Evolutionary conservation across 1,140 invertebrate genomes (phyloP), one percentile per base, ranked within the genome.

Genomic region (Drosophila jambulina): DNA sequence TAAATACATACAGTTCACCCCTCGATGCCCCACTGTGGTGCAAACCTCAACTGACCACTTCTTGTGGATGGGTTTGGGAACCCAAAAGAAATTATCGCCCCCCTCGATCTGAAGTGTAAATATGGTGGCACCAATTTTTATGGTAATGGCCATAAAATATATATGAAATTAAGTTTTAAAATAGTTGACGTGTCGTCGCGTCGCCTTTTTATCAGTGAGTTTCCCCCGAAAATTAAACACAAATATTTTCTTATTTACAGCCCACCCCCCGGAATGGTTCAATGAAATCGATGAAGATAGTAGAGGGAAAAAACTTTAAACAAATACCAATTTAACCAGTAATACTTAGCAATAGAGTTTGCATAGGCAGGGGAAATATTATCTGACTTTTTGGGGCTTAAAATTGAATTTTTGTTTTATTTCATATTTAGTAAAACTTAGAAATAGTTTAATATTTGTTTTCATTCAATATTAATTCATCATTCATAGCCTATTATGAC

Each of bases 81-180:
- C 27, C 32, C 5, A 12, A 6, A n/a, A n/a, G 40, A 40, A 58
- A 21, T 74, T 74, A 74, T 74, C 70, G 68, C 29, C 15, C 25
- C 51, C 3, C 8, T 17, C 27, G 54, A 74, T 74, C 68, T 49
- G 29, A 72, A 71, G 67, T 71, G 69, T 72, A 71, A 72, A 72
- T 72, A 71, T 29, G 36, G 46, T 63, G 58, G 32, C 70, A 57
- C 42, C 70, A 75, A 80, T 61, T 13, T 82, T 62, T 72, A 80
- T 83, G 71, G 76, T 83, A 87, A 83, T 80, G 62, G 67, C 48
- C 77, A 83, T 87, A 87, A 86, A 86, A 69, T 83, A 82, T 80
- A 87, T 56, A 74, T 25, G 49, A 56, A 87, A 80, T 83, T 76
- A 38, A 87, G 77, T 68, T 72, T 77, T 59, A 25, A 82, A 87